A percentile compares a stretch with the other conserved stretches of the same genome.
Evolutionary conservation across 2,888 invertebrate genomes (phyloP).

Genomic region (Dasysyrphus albostriatus): DNA sequence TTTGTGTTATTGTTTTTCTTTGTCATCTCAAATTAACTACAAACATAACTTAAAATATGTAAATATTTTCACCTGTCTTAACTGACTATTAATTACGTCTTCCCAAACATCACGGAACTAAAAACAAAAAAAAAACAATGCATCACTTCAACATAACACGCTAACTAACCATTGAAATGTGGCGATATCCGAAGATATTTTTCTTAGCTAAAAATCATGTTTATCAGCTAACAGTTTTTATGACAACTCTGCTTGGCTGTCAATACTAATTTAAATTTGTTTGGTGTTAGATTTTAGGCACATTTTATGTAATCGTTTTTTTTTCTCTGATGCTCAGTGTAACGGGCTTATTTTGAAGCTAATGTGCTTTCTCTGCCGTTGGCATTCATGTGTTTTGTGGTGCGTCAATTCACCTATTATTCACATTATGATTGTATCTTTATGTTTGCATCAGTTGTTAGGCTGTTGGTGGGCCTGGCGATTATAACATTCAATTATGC

Average conservation of each 20-base stretch:
- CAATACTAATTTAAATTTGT: background rate
- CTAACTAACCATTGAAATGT: background rate
- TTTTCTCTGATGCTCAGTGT: slow-evolving; percentile 1
- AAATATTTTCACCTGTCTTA: slow-evolving; percentile 40
- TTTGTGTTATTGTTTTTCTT: background rate
- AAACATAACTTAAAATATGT: background rate
- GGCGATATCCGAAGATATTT: background rate
- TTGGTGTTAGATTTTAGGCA: background rate
- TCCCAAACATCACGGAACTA: slow-evolving; percentile 27
- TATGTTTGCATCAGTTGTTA: background rate
- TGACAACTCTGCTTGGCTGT: background rate
- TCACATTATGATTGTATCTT: slow-evolving; percentile 9
- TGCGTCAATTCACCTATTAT: slow-evolving; percentile 10
- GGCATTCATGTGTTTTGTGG: slow-evolving; percentile 22
- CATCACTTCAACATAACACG: background rate
- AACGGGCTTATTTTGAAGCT: slow-evolving; percentile 2
- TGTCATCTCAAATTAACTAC: background rate
- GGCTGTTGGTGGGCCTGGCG: background rate
- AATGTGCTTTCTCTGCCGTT: slow-evolving; percentile 16
- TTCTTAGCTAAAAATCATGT: background rate
- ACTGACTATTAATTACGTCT: slow-evolving; percentile 43
- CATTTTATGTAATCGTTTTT: slow-evolving; percentile 8
- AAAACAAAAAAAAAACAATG: background rate
- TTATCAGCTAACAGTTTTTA: background rate
- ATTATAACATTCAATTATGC: slow-evolving; percentile 32